phyloP scores from a whole-genome alignment of 2,888 invertebrate genomes.

The Melinaea marsaeus region DNA sequence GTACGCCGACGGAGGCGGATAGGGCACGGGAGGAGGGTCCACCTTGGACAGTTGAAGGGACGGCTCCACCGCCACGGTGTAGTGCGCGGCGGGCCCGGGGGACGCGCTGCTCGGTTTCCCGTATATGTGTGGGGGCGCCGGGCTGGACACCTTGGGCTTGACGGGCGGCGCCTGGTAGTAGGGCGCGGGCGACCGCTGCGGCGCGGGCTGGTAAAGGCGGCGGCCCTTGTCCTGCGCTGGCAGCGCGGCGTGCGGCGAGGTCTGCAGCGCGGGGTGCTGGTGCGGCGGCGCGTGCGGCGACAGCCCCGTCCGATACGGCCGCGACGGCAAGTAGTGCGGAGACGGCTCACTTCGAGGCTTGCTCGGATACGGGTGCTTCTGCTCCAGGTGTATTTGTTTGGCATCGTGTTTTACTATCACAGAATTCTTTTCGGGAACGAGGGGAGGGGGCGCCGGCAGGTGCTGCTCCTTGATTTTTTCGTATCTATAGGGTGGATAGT shows the following conservation, averaged over 20 bases:
- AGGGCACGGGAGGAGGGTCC: constrained; percentile 65
- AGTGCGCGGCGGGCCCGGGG: constrained; percentile 72
- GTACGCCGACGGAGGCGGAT: constrained; percentile 65
- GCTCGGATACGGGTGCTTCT: constrained; percentile 77
- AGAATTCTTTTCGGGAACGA: constrained; percentile 85
- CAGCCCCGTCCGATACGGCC: constrained; percentile 68
- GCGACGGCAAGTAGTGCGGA: constrained; percentile 75
- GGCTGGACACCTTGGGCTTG: constrained; percentile 85
- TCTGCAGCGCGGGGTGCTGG: constrained; percentile 69
- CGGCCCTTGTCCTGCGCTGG: constrained; percentile 51
- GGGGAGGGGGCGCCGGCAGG: constrained; percentile 82
- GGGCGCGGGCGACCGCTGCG: constrained; percentile 65
- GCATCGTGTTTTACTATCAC: constrained; percentile 89
- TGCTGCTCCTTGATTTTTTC: constrained; percentile 80
- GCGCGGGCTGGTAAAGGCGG: constrained; percentile 65
- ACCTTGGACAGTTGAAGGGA: constrained; percentile 79
- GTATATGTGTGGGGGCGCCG: constrained; percentile 86
- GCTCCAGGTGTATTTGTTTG: constrained; percentile 80
- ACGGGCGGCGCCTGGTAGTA: constrained; percentile 73
- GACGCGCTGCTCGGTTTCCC: constrained; percentile 78
- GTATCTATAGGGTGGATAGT: constrained; percentile 81
- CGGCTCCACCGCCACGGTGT: constrained; percentile 59
- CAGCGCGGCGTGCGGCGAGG: constrained; percentile 57
- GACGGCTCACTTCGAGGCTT: constrained; percentile 77
- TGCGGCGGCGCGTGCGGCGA: constrained; percentile 76